A percentile compares a stretch with the other conserved stretches of the same genome.
phyloP scores from a whole-genome alignment of 2,888 invertebrate species.

The Frankliniella intonsa region DNA sequence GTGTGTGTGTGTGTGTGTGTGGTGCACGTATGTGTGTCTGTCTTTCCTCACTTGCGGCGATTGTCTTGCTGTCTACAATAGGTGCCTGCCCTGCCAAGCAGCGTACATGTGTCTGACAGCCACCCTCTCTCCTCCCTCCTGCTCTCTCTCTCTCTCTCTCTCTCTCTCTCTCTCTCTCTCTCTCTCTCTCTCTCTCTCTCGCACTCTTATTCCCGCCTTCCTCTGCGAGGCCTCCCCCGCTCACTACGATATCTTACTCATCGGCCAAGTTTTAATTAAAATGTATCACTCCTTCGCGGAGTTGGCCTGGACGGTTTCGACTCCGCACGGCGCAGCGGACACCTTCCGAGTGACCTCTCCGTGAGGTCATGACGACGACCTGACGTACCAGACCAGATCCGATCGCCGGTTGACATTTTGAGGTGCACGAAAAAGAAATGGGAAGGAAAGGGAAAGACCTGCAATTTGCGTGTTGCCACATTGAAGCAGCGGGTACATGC shows the following conservation, averaged over 20 bases:
- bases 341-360: neutral
- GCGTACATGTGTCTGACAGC: slow-evolving; percentile 26
- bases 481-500: neutral
- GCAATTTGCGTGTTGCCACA: neutral
- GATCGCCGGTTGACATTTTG: neutral
- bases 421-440: neutral
- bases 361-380: neutral
- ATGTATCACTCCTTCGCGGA: neutral
- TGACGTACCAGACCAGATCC: neutral
- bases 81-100: slow-evolving; percentile 21
- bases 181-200: neutral
- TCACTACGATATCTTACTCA: neutral
- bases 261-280: slow-evolving; percentile 21
- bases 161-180: neutral
- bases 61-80: slow-evolving; percentile 25
- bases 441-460: neutral
- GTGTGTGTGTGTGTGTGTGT: neutral
- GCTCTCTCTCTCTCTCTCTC: neutral
- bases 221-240: neutral
- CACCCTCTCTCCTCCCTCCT: neutral
- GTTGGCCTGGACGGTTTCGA: neutral
- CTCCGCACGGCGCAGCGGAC: neutral
- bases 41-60: slow-evolving; percentile 22
- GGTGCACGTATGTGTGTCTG: neutral
- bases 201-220: neutral